Evolutionary conservation across 92 coral and sea anemone species (phyloP).

Genomic region (Umimayanthus kanabou): DNA sequence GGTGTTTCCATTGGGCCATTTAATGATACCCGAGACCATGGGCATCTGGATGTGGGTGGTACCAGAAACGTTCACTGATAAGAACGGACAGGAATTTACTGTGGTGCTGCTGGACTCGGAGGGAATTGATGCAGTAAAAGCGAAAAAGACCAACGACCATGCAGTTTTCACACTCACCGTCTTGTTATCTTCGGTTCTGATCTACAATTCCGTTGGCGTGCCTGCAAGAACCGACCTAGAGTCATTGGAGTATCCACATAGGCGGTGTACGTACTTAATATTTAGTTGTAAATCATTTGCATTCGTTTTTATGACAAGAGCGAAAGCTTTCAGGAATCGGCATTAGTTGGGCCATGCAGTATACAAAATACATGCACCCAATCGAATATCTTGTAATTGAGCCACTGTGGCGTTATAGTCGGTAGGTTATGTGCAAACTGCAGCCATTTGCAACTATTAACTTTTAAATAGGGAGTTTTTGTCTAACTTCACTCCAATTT

Average conservation of each 20-base stretch:
- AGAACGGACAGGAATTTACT: conserved; percentile 23
- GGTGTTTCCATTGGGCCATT: conserved; percentile 64
- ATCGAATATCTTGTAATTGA: no score
- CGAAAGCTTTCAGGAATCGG: neutral
- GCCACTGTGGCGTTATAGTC: no score
- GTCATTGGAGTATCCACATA: conserved; percentile 35
- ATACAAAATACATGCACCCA: no score
- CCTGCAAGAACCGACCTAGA: conserved; percentile 44
- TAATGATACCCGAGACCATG: conserved; percentile 81
- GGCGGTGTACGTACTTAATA: neutral
- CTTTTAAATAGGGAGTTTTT: no score
- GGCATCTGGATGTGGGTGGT: conserved; percentile 92
- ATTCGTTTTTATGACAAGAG: neutral
- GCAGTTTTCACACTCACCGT: conserved; percentile 72
- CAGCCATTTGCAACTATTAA: no score
- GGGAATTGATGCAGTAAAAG: conserved; percentile 63
- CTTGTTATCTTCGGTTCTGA: conserved; percentile 71
- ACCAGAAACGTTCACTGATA: conserved; percentile 52
- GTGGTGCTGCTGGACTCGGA: conserved; percentile 28
- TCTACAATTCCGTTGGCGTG: conserved; percentile 67
- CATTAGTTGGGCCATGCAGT: no score
- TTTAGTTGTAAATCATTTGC: no score
- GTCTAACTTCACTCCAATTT: no score
- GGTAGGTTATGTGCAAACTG: no score
- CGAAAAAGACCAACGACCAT: conserved; percentile 62